Conservation (phyloP, 2,888 invertebrate species). For the Stenurella melanura region DNA sequence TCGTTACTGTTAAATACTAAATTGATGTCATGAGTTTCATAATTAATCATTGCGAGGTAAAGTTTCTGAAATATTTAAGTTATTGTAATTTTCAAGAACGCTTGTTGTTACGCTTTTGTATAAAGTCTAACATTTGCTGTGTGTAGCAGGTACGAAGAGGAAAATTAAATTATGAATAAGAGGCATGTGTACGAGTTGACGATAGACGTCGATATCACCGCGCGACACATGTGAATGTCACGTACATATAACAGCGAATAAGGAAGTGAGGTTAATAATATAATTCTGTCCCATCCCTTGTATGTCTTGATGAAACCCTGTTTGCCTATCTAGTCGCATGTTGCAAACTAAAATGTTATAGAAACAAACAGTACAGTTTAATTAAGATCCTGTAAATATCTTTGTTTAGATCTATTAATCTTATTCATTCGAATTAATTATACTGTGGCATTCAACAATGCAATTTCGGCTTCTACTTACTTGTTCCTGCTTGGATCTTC, state of each 20-base stretch:
- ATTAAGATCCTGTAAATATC: constrained; percentile 61
- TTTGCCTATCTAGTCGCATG: constrained; percentile 40
- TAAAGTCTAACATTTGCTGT: not conserved
- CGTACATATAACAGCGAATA: constrained; percentile 29
- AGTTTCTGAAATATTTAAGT: too few species aligned
- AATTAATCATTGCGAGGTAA: too few species aligned
- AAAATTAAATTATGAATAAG: constrained; percentile 31
- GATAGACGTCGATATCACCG: constrained; percentile 39
- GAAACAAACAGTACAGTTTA: constrained; percentile 56
- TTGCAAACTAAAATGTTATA: constrained; percentile 43
- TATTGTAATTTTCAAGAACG: too few species aligned
- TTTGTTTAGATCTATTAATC: constrained; percentile 61
- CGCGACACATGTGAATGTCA: constrained; percentile 42
- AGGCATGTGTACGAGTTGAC: constrained; percentile 27
- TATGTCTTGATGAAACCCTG: constrained; percentile 41
- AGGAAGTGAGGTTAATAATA: constrained; percentile 40
- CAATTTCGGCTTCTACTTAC: constrained; percentile 53
- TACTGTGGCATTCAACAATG: constrained; percentile 55
- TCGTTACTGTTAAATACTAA: too few species aligned
- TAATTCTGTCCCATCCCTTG: constrained; percentile 35
- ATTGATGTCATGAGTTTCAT: too few species aligned
- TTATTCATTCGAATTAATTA: constrained; percentile 62
- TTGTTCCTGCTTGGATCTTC: constrained; percentile 40
- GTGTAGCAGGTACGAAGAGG: not conserved
- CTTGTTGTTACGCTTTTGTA: too few species aligned